Percentiles rank a stretch among this genome's conserved stretches.
Evolutionary conservation across 2,888 invertebrate genomes (phyloP).

Genomic region (Selenia dentaria): DNA sequence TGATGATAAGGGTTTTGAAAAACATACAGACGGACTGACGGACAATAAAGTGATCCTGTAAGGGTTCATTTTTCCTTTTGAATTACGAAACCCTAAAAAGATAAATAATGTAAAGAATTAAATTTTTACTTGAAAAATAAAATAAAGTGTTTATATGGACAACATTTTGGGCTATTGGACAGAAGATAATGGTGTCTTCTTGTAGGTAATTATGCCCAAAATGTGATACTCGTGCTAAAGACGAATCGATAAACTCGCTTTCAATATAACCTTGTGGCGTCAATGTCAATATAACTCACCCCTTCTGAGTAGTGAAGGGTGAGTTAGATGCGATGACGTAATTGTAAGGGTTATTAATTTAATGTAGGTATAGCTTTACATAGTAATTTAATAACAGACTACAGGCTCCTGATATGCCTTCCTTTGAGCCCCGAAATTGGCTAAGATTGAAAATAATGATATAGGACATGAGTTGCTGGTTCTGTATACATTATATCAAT

Average conservation of each 20-base stretch:
- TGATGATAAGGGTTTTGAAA: too few relatives aligned
- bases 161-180: too few relatives aligned
- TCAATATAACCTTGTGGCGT: conserved; percentile 20
- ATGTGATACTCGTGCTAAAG: conserved; percentile 4
- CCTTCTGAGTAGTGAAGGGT: conserved; percentile 6
- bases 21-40: too few relatives aligned
- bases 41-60: too few relatives aligned
- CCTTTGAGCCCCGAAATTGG: conserved; percentile 16
- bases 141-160: too few relatives aligned
- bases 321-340: conserved; percentile 16
- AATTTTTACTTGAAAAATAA: too few relatives aligned
- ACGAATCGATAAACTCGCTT: conserved; percentile 6
- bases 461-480: background rate
- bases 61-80: too few relatives aligned
- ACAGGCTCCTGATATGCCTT: conserved; percentile 8
- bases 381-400: conserved; percentile 20
- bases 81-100: too few relatives aligned
- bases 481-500: background rate
- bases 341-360: conserved; percentile 21
- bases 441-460: background rate
- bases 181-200: too few relatives aligned
- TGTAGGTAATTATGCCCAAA: background rate
- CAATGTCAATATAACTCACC: conserved; percentile 15
- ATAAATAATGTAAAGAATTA: too few relatives aligned
- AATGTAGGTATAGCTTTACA: conserved; percentile 17